These are phyloP conservation scores for Toxotes chatareus DNA, from an alignment of 2,113 vertebrate genomes.

Conservation along the genomic window DNA sequence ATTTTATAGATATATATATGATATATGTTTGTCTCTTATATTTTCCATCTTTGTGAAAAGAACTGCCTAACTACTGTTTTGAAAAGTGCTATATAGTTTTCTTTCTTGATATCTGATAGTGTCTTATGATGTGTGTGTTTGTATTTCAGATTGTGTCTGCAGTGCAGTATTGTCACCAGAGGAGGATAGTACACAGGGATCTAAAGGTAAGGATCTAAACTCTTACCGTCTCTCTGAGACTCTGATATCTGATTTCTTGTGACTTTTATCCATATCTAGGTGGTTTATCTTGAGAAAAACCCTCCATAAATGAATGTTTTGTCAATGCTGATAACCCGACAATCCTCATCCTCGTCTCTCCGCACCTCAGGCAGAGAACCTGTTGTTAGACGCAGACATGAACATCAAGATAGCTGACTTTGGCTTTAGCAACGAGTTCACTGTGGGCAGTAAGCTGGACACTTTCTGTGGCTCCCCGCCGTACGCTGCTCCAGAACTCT, in stretches of 20 bases:
- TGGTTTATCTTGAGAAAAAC: not conserved
- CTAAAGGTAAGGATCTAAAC: conserved; percentile 87
- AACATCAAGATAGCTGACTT: conserved; percentile 99
- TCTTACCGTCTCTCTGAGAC: not conserved
- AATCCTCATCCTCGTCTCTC: conserved; percentile 35
- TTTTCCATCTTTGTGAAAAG: not conserved
- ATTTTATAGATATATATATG: not conserved
- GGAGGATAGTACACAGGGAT: conserved; percentile 97
- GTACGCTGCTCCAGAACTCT: conserved; percentile 95
- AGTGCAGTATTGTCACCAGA: conserved; percentile 98
- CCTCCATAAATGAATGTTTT: not conserved
- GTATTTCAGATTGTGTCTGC: conserved; percentile 97
- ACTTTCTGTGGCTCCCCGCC: conserved; percentile 97
- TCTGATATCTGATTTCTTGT: conserved; percentile 8
- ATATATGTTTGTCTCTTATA: not conserved
- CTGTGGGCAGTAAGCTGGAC: conserved; percentile 95
- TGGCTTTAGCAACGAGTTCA: conserved; percentile 99
- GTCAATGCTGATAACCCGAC: not conserved
- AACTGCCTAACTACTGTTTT: not conserved
- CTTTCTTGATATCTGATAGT: not conserved
- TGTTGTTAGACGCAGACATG: conserved; percentile 96
- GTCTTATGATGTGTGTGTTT: conserved; percentile 26
- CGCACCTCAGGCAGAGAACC: conserved; percentile 92
- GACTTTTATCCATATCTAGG: not conserved
- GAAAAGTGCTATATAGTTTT: not conserved